Percentiles rank a stretch among this genome's conserved stretches.
Conservation (phyloP, 2,888 invertebrate genomes). For the Drosophila macrothrix region DNA sequence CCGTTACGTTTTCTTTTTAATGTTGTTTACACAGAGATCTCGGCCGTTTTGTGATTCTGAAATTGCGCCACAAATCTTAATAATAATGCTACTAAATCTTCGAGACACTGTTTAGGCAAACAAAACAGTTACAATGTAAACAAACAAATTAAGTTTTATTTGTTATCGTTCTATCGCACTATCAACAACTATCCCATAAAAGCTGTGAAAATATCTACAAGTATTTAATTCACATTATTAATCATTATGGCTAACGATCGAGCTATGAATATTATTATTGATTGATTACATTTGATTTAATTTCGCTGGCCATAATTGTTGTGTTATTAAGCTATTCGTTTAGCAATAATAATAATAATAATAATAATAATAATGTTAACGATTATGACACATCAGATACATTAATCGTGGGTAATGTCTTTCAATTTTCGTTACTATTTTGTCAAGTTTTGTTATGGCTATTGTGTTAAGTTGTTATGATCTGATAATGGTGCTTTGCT, state of each 20-base stretch:
- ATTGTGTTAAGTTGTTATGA: conserved; percentile 33
- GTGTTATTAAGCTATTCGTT: background rate
- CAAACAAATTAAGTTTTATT: conserved; percentile 2
- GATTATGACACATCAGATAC: conserved; percentile 13
- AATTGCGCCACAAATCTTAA: conserved; percentile 5
- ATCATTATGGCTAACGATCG: background rate
- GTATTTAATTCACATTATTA: background rate
- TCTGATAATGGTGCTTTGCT: conserved; percentile 52
- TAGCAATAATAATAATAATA: conserved; percentile 4
- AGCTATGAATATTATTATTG: background rate
- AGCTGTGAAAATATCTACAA: background rate
- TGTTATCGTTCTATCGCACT: background rate
- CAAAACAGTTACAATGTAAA: background rate
- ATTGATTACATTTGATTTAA: conserved; percentile 6
- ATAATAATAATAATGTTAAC: conserved; percentile 3
- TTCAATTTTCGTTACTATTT: conserved; percentile 17
- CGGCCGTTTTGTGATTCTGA: background rate
- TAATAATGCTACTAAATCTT: background rate
- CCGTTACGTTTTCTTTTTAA: background rate
- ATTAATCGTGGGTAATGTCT: conserved; percentile 19
- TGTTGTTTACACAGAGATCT: background rate
- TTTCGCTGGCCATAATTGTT: background rate
- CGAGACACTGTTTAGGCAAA: background rate
- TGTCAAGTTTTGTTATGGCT: conserved; percentile 22
- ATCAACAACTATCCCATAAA: background rate